Evolutionary conservation across 2,113 vertebrate genomes (phyloP).

Genomic region (Scartelaos histophorus): DNA sequence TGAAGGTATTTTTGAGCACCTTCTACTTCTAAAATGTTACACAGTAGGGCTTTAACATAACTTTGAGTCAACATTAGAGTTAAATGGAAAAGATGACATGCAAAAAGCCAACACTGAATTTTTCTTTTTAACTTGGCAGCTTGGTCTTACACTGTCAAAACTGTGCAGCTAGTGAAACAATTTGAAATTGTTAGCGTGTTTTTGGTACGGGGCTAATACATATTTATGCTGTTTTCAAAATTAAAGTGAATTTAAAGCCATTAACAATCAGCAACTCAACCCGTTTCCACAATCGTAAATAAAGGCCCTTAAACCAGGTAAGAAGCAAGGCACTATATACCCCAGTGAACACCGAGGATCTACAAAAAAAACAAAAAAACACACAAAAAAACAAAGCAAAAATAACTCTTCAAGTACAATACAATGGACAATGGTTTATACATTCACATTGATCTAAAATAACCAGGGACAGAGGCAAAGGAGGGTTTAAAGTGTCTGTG

Average conservation of each 20-base stretch:
- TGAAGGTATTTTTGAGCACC: no score
- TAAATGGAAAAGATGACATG: no score
- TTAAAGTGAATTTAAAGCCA: background rate
- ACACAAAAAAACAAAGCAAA: constrained; percentile 28
- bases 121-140: background rate
- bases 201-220: background rate
- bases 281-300: background rate
- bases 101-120: no score
- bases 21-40: no score
- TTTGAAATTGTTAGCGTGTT: background rate
- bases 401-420: constrained; percentile 66
- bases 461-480: constrained; percentile 51
- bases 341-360: constrained; percentile 39
- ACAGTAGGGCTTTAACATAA: background rate
- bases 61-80: no score
- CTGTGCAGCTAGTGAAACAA: background rate
- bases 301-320: constrained; percentile 20
- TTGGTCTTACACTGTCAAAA: background rate
- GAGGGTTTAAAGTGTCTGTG: constrained; percentile 72
- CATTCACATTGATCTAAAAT: constrained; percentile 75
- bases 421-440: constrained; percentile 70
- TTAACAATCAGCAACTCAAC: background rate
- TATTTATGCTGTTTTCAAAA: background rate
- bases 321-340: constrained; percentile 67
- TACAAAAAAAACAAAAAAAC: background rate